phyloP scores from a whole-genome alignment of 30 jellyfish, hydroid and myxozoan species.

The Catostylus mosaicus region DNA sequence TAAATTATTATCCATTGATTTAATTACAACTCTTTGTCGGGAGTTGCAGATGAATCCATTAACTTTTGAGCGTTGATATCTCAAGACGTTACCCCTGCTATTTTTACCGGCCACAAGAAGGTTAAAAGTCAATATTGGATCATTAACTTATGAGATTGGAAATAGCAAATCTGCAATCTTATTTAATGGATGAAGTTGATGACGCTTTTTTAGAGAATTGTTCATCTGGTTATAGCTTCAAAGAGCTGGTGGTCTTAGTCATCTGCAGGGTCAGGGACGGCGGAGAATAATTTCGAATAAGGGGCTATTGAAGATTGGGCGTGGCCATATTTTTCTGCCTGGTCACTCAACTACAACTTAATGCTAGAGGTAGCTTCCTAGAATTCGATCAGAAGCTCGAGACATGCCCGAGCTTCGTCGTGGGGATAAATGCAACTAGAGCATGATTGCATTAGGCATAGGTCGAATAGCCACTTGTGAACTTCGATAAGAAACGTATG shows the following conservation, averaged over 20 bases:
- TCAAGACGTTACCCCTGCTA: not conserved
- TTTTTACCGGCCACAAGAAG: not conserved
- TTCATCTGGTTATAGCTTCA: not conserved
- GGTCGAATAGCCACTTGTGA: too few relatives aligned
- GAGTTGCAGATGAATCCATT: not conserved
- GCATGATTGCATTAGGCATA: too few relatives aligned
- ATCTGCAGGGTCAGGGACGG: not conserved
- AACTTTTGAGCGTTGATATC: not conserved
- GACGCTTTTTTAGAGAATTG: not conserved
- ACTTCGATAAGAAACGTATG: too few relatives aligned
- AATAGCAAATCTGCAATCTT: not conserved
- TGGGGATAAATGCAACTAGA: too few relatives aligned
- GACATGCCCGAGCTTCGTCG: too few relatives aligned
- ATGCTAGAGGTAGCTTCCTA: too few relatives aligned
- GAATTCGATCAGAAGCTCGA: too few relatives aligned
- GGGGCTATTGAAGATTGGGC: too few relatives aligned
- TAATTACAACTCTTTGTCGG: not conserved
- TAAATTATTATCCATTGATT: not conserved
- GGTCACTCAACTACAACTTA: too few relatives aligned
- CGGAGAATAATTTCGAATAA: too few relatives aligned
- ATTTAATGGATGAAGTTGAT: not conserved
- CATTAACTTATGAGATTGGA: not conserved
- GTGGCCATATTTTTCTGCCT: too few relatives aligned
- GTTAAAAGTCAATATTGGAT: not conserved
- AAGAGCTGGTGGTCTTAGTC: too few relatives aligned